Evolutionary conservation across 2,888 invertebrate genomes (phyloP).

Genomic region (Torymus tubicola): DNA sequence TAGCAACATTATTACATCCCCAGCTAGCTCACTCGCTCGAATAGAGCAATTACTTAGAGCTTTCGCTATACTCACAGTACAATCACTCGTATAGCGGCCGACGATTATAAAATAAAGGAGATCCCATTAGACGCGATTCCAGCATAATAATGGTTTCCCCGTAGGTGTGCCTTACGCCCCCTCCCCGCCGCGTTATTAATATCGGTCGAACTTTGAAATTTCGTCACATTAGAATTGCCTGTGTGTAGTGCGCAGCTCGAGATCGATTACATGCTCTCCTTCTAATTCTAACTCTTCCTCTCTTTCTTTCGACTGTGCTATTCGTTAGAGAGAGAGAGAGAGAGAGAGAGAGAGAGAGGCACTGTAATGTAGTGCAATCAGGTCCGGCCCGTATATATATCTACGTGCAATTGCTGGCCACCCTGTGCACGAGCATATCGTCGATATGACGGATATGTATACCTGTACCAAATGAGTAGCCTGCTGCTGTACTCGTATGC

Average conservation of each 20-base stretch:
- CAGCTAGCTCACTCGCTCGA: no score
- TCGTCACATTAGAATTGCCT: constrained; percentile 36
- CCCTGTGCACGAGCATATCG: background rate
- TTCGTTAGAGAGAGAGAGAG: no score
- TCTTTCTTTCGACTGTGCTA: no score
- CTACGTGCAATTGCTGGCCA: background rate
- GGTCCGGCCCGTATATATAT: constrained; percentile 14
- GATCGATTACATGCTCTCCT: background rate
- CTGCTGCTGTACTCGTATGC: no score
- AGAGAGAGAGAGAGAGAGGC: no score
- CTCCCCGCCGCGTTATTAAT: no score
- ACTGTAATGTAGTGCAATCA: background rate
- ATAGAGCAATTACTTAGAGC: constrained; percentile 3
- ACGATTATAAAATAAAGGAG: constrained; percentile 49
- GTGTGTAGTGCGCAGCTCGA: no score
- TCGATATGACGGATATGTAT: constrained; percentile 25
- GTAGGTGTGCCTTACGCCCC: no score
- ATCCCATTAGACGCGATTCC: constrained; percentile 41
- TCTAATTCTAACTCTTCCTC: background rate
- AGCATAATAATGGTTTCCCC: constrained; percentile 49
- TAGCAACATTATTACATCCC: no score
- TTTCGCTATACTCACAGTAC: background rate
- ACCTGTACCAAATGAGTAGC: no score
- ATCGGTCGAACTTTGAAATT: constrained; percentile 18
- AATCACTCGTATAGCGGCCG: constrained; percentile 12